phyloP scores from a whole-genome alignment of 2,888 invertebrate genomes.

The Dascillus cervinus region DNA sequence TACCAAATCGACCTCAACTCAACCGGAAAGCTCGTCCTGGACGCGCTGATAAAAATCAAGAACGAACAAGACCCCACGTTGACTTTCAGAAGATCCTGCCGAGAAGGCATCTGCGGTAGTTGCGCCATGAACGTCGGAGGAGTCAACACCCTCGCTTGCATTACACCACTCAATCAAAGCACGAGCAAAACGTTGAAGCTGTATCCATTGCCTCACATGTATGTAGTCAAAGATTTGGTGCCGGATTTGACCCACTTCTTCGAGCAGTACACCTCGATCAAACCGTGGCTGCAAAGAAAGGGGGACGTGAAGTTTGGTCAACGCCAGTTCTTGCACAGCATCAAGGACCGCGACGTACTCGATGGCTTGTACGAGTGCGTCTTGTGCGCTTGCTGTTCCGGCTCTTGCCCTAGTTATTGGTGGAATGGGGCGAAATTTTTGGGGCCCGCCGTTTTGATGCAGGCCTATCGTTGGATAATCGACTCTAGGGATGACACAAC shows the following conservation, averaged over 20 bases:
- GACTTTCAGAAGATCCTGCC: constrained; percentile 92
- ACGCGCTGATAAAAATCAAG: constrained; percentile 94
- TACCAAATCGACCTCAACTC: constrained; percentile 75
- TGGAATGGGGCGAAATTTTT: background rate
- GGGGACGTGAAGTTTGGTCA: constrained; percentile 23
- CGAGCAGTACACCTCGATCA: constrained; percentile 81
- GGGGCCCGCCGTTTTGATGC: constrained; percentile 30
- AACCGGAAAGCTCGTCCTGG: constrained; percentile 95
- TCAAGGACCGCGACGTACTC: background rate
- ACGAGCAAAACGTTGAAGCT: too few species aligned
- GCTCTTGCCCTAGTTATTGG: background rate
- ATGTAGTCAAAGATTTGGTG: constrained; percentile 84
- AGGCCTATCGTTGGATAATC: constrained; percentile 90
- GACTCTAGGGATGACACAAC: constrained; percentile 82
- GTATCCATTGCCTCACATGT: constrained; percentile 94
- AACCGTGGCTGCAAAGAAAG: constrained; percentile 86
- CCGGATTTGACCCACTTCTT: constrained; percentile 92
- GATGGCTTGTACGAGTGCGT: background rate
- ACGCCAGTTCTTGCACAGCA: background rate
- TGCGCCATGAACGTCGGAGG: constrained; percentile 99
- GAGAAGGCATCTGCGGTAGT: constrained; percentile 97
- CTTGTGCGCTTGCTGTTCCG: background rate
- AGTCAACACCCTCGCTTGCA: constrained; percentile 94
- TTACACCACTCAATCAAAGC: constrained; percentile 41
- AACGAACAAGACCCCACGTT: constrained; percentile 92